phyloP scores from a whole-genome alignment of 1,140 invertebrate genomes.

The silkworm (Bombyx mori) region ASM3026992v2 NC_085116.1:6296501-6297000 shows the following conservation, averaged over 20 bases:
- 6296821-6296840: no score
- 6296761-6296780: no score
- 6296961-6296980: conserved; percentile 14
- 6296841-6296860: no score
- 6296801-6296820: no score
- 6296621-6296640: conserved; percentile 14
- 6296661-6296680: conserved; percentile 41
- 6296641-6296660: conserved; percentile 23
- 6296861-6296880: background rate
- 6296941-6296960: background rate
- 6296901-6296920: conserved; percentile 2
- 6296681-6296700: conserved; percentile 14
- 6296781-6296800: no score
- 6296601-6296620: conserved; percentile 9
- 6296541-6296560: background rate
- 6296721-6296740: no score
- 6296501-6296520: conserved; percentile 1
- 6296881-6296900: conserved; percentile 8
- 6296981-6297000: conserved; percentile 7
- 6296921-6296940: conserved; percentile 15
- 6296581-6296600: background rate
- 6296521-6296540: conserved; percentile 1
- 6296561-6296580: background rate
- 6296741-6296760: no score
- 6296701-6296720: no score